A percentile compares a stretch with the other conserved stretches of the same genome.
Evolutionary conservation across 2,888 invertebrate species (phyloP).

Genomic region (Xanthorhoe designata): DNA sequence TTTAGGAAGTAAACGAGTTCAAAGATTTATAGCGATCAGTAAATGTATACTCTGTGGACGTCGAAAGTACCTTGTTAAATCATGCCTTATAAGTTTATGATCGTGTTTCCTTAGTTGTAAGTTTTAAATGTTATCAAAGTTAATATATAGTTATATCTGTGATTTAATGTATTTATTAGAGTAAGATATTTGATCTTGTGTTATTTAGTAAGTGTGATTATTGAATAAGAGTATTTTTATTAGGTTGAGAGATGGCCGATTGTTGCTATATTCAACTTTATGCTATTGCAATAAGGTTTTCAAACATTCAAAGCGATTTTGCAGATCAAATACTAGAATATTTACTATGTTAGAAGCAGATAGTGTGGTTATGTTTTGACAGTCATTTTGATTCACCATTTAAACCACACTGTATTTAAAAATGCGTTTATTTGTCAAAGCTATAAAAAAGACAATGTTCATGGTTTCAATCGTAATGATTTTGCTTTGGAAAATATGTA

Average conservation of each 20-base stretch:
- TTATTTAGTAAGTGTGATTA: constrained; percentile 13
- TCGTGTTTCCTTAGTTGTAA: constrained; percentile 19
- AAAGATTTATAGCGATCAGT: neutral
- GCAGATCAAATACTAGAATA: neutral
- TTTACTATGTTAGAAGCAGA: neutral
- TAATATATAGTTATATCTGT: constrained; percentile 41
- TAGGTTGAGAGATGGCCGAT: neutral
- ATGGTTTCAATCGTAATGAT: neutral
- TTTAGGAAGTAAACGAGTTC: neutral
- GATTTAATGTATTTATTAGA: constrained; percentile 40
- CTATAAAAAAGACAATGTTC: neutral
- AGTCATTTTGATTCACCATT: neutral
- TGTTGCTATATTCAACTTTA: neutral
- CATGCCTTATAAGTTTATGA: constrained; percentile 29
- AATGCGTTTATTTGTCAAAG: neutral
- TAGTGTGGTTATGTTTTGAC: neutral
- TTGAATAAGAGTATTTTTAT: constrained; percentile 7
- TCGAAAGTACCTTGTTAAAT: constrained; percentile 14
- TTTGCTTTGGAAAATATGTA: neutral
- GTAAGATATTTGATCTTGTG: constrained; percentile 7
- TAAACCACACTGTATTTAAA: neutral
- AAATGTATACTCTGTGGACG: constrained; percentile 12
- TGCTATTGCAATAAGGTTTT: neutral
- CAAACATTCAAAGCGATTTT: neutral
- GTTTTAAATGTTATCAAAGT: constrained; percentile 23